Base-by-base conservation (phyloP, 2,888 invertebrate genomes). In the Dasysyrphus tricinctus region DNA sequence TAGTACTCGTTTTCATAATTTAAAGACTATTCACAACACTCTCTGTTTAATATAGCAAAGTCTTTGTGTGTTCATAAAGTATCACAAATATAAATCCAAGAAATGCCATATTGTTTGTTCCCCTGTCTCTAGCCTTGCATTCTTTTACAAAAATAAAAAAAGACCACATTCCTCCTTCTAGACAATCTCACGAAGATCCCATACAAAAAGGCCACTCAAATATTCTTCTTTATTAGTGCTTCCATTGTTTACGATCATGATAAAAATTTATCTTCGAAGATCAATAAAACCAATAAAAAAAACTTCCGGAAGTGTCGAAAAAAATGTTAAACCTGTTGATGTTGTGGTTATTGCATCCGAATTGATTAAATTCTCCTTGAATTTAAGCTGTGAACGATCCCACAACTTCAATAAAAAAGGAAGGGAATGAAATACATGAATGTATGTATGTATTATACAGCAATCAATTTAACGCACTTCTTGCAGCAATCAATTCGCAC, bases 331-430 rank as follows among this genome's bases (percentile, higher is more conserved):
- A 76, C 76, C 65, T 47, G 67, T 67, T 37, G 19, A 67, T 37
- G 49, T 37, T 57, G n/a, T 39, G 14, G 39, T 47, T 63, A 63
- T 54, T 54, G 51, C 74, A 75, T 63, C 63, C 54, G 63, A 32
- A 47, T 47, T 34, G 61, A 73, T 51, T 73, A 39, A 73, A 39
- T 42, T 54, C 74, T 77, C 69, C 77, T 69, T 77, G 77, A 77
- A 70, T n/a, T 57, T n/a, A 47, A 65, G 65, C 19, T 14, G 14
- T 14, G 14, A 24, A 5, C 34, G 11, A 67, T 19, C 67, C 65
- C 65, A 65, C 39, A 47, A 32, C 29, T 32, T 24, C 61, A 29
- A 56, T 9, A 63, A 63, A 63, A 3, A 49, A 67, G 29, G 32
- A 51, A 16, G 11, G 49, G 14, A 39, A 67, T 24, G 3, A 24